Base-by-base conservation (phyloP, 1,140 invertebrate genomes). In the Macrostomum lignano region DNA sequence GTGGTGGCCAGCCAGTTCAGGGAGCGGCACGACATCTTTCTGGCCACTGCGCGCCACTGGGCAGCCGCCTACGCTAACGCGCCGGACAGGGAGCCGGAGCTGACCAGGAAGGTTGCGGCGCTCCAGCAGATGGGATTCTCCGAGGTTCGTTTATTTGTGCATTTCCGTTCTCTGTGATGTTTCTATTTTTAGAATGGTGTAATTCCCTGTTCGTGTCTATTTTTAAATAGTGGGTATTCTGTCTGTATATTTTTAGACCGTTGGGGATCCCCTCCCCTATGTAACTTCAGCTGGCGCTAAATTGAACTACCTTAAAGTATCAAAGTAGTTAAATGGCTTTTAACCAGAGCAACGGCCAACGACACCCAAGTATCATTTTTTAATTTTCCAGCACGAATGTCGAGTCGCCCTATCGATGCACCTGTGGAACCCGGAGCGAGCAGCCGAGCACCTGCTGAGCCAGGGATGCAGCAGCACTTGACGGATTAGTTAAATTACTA, bases 1-100 rank as follows among this genome's bases (percentile, higher is more conserved):
- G 81, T 94, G n/a, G 86, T 94, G 10, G 86, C 86, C 23, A 73
- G 71, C 52, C 86, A 94, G 55, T 93, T 72, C 52, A 82, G 81
- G 64, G 75, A 81, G 44, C 69, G 78, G 48, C 65, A 65, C 31
- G 67, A 71, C 41, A 69, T 86, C 50, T 94, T 86, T 57, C 61
- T 66, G 38, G 62, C 70, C 47, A 93, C 84, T 31, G 86, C 86
- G 23, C 67, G 65, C 47, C 77, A 84, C 61, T 94, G 91, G 91
- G 78, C 84, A 37, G 71, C 72, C 48, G 66, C 72, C 11, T 96
- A 91, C 64, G 91, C 86, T 19, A 72, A 46, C 40, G 52, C 53
- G 4, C 32, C 32, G 26, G 11, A 21, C 20, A 21, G 26, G 20
- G 11, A 33, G 13, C 14, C 24, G 26, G 6, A 17, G 3, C 20